Evolutionary conservation across 2,888 invertebrate species (phyloP), one percentile per base, ranked within the genome.

Genomic region (Stomorhina lunata): DNA sequence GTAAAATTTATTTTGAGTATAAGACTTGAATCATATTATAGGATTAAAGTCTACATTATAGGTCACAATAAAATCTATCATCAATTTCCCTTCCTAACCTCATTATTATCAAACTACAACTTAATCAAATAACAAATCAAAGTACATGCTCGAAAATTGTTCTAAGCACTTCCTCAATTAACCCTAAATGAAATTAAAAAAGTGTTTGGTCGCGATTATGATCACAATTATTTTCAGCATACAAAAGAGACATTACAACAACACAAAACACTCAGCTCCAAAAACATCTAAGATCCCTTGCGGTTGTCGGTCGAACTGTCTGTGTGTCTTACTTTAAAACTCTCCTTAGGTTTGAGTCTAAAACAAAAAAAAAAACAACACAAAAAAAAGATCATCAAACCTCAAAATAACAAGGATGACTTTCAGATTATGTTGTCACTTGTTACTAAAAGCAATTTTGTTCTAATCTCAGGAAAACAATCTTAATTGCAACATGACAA

Each of bases 401-500:
- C 27, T 37, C 71, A 61, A 72, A 68, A 68, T 65, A 48, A 78
- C 55, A 73, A 78, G 82, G 75, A 79, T 82, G 82, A 82, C 82
- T 79, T 75, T 82, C 75, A 79, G 82, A 82, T 82, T 82, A 82
- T 79, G 82, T 82, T 82, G 82, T 82, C 82, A 82, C 82, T 82
- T 82, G 79, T 82, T 79, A 79, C 65, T 82, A 82, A 82, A 82
- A 82, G 75, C 71, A 82, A 76, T 79, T 79, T 65, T 63, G 40
- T 48, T 15, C 65, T 79, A 79, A 82, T 82, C 82, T 79, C 20
- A 27, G 85, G 86, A 86, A 85, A 86, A 73, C 81, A 17, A 86
- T 86, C 85, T 83, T 88, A 88, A 89, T 88, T 87, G 88, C 87
- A 86, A 88, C 89, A 89, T 89, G 89, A 89, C 89, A 87, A 86